Conservation (phyloP, 2,888 invertebrate genomes). For the Hirtodrosophila alboralis region DNA sequence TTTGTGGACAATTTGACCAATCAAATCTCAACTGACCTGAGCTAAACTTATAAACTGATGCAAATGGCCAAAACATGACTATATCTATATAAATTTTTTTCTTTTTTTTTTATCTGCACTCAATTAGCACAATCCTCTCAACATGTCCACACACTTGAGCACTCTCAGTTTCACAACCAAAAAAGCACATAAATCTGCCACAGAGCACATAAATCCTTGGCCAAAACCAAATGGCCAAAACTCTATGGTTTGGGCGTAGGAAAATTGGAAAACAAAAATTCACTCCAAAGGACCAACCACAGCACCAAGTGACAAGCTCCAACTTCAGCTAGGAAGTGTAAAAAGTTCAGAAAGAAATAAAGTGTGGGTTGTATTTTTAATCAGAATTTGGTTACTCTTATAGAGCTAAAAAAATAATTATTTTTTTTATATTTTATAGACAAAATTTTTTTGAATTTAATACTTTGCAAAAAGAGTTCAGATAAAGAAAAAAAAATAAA, state of each 20-base stretch:
- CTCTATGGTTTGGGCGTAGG: too few relatives aligned
- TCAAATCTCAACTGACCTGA: slow-evolving; percentile 27
- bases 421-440: too few relatives aligned
- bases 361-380: too few relatives aligned
- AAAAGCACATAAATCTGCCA: slow-evolving; percentile 51
- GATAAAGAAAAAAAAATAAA: too few relatives aligned
- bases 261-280: slow-evolving; percentile 36
- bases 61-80: background rate
- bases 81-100: too few relatives aligned
- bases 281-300: slow-evolving; percentile 10
- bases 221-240: slow-evolving; percentile 28
- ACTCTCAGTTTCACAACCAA: slow-evolving; percentile 50
- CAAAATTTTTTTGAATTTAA: too few relatives aligned
- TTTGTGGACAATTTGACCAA: slow-evolving; percentile 29
- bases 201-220: slow-evolving; percentile 47
- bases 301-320: slow-evolving; percentile 16
- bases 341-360: too few relatives aligned
- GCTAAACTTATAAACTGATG: background rate
- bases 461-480: too few relatives aligned
- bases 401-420: too few relatives aligned
- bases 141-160: slow-evolving; percentile 8
- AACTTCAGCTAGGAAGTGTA: too few relatives aligned
- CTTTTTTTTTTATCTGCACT: too few relatives aligned
- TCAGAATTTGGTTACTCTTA: too few relatives aligned
- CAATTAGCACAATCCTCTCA: slow-evolving; percentile 42